phyloP scores from a whole-genome alignment of 92 coral and sea anemone species.

The Zoanthus sansibaricus region DNA sequence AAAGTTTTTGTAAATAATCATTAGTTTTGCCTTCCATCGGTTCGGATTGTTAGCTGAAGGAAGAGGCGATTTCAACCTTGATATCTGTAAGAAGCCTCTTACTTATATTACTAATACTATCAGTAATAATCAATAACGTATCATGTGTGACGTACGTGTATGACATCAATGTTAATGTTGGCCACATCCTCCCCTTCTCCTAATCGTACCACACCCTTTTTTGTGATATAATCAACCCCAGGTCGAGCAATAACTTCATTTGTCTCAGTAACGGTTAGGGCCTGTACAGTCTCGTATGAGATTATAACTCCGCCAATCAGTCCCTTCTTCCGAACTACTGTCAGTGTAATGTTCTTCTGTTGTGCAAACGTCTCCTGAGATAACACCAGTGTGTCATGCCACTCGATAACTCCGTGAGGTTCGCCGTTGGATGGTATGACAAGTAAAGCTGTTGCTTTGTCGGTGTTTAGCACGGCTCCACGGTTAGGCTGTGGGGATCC shows the following conservation, averaged over 20 bases:
- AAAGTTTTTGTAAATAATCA: too few relatives aligned
- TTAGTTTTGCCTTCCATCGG: too few relatives aligned
- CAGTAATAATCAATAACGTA: not conserved
- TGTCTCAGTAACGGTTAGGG: slow-evolving; percentile 50
- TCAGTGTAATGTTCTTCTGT: slow-evolving; percentile 71
- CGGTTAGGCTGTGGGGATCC: slow-evolving; percentile 82
- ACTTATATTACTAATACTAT: too few relatives aligned
- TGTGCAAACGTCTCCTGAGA: slow-evolving; percentile 79
- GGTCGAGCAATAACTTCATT: slow-evolving; percentile 81
- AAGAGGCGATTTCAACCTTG: too few relatives aligned
- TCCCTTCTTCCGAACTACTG: slow-evolving; percentile 75
- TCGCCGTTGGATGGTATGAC: slow-evolving; percentile 93
- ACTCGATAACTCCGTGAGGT: slow-evolving; percentile 89
- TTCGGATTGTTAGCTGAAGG: too few relatives aligned
- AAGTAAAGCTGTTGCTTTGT: slow-evolving; percentile 78
- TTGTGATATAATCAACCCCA: slow-evolving; percentile 80
- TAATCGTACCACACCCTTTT: slow-evolving; percentile 66
- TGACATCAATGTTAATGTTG: slow-evolving; percentile 68
- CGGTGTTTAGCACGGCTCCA: slow-evolving; percentile 89
- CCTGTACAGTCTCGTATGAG: slow-evolving; percentile 76
- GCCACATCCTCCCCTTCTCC: slow-evolving; percentile 75
- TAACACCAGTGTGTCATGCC: slow-evolving; percentile 72
- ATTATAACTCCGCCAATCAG: slow-evolving; percentile 81
- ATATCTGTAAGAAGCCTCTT: too few relatives aligned
- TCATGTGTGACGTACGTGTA: slow-evolving; percentile 75